phyloP scores from a whole-genome alignment of 2,888 invertebrate species.

The Apodemia mormo region DNA sequence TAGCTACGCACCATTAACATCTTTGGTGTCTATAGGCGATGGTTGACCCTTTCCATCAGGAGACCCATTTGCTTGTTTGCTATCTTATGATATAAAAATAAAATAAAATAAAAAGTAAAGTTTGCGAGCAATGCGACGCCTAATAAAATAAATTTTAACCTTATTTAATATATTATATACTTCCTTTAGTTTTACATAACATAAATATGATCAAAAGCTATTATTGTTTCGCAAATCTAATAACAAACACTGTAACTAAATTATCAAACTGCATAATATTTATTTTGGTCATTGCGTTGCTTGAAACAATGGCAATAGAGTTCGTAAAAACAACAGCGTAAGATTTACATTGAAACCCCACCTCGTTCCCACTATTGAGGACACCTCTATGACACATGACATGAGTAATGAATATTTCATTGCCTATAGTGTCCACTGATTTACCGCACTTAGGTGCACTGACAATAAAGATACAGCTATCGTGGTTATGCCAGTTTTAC shows the following conservation, averaged over 20 bases:
- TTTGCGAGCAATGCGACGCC: too few relatives aligned
- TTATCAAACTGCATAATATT: slow-evolving; percentile 7
- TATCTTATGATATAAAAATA: too few relatives aligned
- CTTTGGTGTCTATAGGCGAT: too few relatives aligned
- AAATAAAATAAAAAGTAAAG: too few relatives aligned
- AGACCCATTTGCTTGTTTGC: too few relatives aligned
- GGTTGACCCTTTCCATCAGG: too few relatives aligned
- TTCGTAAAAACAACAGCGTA: slow-evolving; percentile 43
- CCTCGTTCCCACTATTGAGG: slow-evolving; percentile 49
- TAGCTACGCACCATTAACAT: too few relatives aligned
- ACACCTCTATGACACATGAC: slow-evolving; percentile 58
- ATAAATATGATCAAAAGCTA: neutral
- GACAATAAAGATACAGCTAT: neutral
- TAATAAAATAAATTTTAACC: too few relatives aligned
- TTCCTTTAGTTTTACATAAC: too few relatives aligned
- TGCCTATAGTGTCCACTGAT: slow-evolving; percentile 59
- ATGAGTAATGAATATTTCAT: slow-evolving; percentile 75
- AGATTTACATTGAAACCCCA: slow-evolving; percentile 42
- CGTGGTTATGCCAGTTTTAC: neutral
- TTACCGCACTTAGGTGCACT: slow-evolving; percentile 39
- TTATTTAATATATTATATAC: too few relatives aligned
- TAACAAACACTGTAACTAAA: neutral
- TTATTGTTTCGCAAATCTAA: neutral
- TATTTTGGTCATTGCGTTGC: slow-evolving; percentile 24
- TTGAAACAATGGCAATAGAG: slow-evolving; percentile 41